A percentile compares a stretch with the other conserved stretches of the same genome.
Evolutionary conservation across 2,888 invertebrate species (phyloP).

Genomic region (Zaprionus lineosus): DNA sequence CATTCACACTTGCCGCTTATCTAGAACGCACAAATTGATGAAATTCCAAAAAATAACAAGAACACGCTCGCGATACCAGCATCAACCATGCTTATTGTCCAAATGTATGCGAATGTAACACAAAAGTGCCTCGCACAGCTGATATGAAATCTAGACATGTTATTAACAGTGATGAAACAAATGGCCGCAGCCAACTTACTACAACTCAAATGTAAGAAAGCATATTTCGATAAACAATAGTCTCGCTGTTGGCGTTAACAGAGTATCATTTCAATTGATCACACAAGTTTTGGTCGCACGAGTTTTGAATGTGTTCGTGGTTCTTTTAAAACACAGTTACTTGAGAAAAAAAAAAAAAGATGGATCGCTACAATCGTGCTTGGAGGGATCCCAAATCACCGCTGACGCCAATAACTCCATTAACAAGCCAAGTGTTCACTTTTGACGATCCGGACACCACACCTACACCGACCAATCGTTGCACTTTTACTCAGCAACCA

Average conservation of each 20-base stretch:
- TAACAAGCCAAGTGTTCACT: conserved; percentile 42
- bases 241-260: not conserved
- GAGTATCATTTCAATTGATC: not conserved
- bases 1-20: conserved; percentile 40
- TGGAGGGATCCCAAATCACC: conserved; percentile 41
- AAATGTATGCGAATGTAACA: conserved; percentile 14
- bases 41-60: conserved; percentile 12
- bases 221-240: conserved; percentile 2
- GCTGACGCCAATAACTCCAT: conserved; percentile 43
- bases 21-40: conserved; percentile 27
- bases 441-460: conserved; percentile 22
- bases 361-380: conserved; percentile 17
- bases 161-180: conserved; percentile 11
- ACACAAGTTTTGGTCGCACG: not conserved
- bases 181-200: conserved; percentile 11
- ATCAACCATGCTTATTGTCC: conserved; percentile 21
- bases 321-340: not conserved
- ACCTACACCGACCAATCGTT: not conserved
- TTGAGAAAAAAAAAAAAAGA: not conserved
- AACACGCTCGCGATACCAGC: conserved; percentile 32
- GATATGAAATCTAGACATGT: conserved; percentile 7
- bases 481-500: not conserved
- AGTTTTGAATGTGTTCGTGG: not conserved
- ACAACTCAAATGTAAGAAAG: not conserved
- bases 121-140: conserved; percentile 31